phyloP scores from a whole-genome alignment of 2,797 vertebrate species.

The Sciurus vulgaris region DNA sequence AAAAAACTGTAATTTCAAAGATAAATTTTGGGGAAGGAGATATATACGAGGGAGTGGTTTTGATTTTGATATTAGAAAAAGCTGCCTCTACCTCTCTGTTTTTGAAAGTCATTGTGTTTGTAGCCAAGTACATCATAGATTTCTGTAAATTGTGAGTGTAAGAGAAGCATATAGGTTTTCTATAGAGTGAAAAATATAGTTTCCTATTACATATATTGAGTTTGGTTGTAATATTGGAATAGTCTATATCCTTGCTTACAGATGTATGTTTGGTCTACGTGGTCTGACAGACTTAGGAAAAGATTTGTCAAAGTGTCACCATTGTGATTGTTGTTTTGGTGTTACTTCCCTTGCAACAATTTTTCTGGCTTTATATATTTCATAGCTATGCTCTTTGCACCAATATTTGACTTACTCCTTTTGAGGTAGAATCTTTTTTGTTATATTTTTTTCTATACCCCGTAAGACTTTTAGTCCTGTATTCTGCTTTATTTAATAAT shows the following conservation, averaged over 20 bases:
- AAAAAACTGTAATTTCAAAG: neutral
- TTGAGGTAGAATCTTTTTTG: neutral
- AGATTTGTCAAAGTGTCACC: neutral
- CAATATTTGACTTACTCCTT: neutral
- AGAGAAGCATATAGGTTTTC: neutral
- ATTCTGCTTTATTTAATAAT: neutral
- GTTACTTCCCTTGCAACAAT: neutral
- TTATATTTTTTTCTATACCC: neutral
- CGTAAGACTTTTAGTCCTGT: neutral
- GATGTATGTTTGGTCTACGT: neutral
- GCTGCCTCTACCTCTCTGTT: neutral
- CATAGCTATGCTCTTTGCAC: neutral
- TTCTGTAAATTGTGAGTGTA: neutral
- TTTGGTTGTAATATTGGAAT: conserved; percentile 25
- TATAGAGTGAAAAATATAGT: neutral
- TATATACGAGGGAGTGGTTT: neutral
- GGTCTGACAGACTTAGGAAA: neutral
- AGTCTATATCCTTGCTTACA: neutral
- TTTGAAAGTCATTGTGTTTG: conserved; percentile 16
- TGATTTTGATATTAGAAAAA: neutral
- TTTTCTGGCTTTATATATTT: conserved; percentile 15
- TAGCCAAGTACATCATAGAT: neutral
- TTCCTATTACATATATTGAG: neutral
- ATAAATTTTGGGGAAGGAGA: neutral
- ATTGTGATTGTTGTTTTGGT: neutral